Percentiles rank a stretch among this genome's conserved stretches.
phyloP scores from a whole-genome alignment of 1,140 invertebrate genomes.

The Lepidurus arcticus region DNA sequence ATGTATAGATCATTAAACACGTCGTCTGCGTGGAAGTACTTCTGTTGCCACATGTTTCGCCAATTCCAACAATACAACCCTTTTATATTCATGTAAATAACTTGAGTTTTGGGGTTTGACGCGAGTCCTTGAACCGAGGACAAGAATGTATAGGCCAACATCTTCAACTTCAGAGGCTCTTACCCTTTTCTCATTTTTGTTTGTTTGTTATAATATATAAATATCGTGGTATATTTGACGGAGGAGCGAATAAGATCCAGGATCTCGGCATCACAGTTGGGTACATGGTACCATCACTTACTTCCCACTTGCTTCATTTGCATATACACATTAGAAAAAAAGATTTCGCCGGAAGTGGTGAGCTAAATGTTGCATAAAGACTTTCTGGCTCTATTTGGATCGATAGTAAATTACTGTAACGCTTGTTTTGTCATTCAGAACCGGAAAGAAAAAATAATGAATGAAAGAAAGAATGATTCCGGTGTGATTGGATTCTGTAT shows the following conservation, averaged over 20 bases:
- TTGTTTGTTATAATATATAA: background rate
- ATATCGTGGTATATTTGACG: background rate
- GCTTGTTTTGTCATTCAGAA: background rate
- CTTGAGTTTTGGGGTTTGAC: background rate
- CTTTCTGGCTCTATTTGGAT: background rate
- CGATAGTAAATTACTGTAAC: background rate
- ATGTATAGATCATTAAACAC: background rate
- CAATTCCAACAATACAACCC: constrained; percentile 11
- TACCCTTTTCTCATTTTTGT: background rate
- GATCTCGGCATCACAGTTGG: background rate
- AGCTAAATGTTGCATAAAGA: background rate
- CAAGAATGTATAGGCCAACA: background rate
- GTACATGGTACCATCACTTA: constrained; percentile 1
- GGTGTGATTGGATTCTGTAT: background rate
- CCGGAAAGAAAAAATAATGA: background rate
- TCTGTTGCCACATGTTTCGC: constrained; percentile 9
- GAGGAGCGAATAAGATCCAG: background rate
- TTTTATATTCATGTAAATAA: constrained; percentile 7
- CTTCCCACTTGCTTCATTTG: background rate
- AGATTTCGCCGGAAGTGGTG: background rate
- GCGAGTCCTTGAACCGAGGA: background rate
- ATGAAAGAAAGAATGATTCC: background rate
- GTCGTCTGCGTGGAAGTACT: background rate
- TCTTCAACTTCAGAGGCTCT: background rate
- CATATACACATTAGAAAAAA: background rate